Conservation (phyloP, 2,113 vertebrate genomes). For the Artemisiospiza belli region DNA sequence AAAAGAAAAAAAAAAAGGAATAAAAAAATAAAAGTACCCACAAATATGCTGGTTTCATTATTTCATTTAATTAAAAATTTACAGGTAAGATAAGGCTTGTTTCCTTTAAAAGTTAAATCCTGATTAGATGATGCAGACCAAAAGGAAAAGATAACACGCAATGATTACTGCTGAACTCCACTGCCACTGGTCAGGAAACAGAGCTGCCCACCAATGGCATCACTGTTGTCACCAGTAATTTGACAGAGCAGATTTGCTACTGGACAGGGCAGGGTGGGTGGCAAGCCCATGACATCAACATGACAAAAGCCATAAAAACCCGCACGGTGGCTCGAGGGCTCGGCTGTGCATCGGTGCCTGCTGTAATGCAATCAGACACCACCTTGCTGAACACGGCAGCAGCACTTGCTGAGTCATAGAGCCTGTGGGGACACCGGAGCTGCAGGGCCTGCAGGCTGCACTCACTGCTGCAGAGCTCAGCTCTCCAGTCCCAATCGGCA, state of each 20-base stretch:
- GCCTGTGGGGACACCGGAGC: slow-evolving; percentile 9
- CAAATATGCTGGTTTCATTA: neutral
- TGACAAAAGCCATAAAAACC: neutral
- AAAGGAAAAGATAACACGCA: neutral
- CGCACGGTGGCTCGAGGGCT: neutral
- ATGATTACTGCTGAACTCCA: neutral
- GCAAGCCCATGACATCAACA: neutral
- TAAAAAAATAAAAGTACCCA: neutral
- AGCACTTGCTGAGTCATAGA: slow-evolving; percentile 69
- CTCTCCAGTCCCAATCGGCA: neutral
- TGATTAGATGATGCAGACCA: neutral
- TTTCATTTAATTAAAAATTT: neutral
- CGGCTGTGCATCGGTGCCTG: neutral
- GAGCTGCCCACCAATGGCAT: slow-evolving; percentile 32
- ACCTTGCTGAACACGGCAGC: slow-evolving; percentile 3
- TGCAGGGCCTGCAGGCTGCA: slow-evolving; percentile 10
- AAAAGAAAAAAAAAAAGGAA: neutral
- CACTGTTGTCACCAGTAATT: slow-evolving; percentile 20
- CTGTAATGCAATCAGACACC: slow-evolving; percentile 11
- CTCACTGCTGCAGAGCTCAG: slow-evolving; percentile 10
- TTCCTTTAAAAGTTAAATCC: neutral
- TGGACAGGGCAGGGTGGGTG: neutral
- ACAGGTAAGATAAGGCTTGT: neutral
- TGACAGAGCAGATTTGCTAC: neutral
- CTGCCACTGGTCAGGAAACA: neutral